phyloP scores from a whole-genome alignment of 2,113 vertebrate species.

The Trematocara stigmaticum region DNA sequence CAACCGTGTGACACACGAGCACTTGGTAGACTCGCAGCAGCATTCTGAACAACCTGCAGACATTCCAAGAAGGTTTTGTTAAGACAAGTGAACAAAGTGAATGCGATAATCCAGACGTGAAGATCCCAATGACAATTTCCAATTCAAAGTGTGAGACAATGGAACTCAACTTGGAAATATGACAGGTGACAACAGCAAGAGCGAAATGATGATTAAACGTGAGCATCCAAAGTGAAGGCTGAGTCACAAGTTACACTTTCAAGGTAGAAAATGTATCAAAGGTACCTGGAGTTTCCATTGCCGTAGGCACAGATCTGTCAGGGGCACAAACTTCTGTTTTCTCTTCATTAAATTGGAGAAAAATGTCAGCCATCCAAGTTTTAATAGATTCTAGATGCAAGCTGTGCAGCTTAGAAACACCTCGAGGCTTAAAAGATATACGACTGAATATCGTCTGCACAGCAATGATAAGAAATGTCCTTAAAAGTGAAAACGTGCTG shows the following conservation, averaged over 20 bases:
- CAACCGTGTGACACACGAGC: not conserved
- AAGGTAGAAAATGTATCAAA: not conserved
- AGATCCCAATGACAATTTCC: not conserved
- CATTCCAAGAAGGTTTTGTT: not conserved
- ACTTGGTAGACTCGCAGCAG: not conserved
- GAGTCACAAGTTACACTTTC: not conserved
- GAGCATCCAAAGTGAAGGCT: not conserved
- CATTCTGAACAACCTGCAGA: not conserved
- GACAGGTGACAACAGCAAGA: not conserved
- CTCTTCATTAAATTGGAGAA: not conserved
- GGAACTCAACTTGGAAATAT: not conserved
- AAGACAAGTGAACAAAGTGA: not conserved
- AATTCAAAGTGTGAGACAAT: not conserved
- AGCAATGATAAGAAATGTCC: not conserved
- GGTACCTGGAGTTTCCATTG: not conserved
- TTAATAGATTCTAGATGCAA: not conserved
- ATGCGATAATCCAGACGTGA: not conserved
- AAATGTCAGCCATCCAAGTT: not conserved
- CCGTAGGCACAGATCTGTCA: not conserved
- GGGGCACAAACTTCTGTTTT: not conserved
- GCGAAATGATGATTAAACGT: rapidly evolving
- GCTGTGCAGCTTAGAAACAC: not conserved
- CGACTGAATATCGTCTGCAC: not conserved
- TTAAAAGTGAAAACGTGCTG: not conserved
- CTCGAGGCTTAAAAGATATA: not conserved